Evolutionary conservation across 2,888 invertebrate species (phyloP).

Genomic region (Hecatera dysodea): DNA sequence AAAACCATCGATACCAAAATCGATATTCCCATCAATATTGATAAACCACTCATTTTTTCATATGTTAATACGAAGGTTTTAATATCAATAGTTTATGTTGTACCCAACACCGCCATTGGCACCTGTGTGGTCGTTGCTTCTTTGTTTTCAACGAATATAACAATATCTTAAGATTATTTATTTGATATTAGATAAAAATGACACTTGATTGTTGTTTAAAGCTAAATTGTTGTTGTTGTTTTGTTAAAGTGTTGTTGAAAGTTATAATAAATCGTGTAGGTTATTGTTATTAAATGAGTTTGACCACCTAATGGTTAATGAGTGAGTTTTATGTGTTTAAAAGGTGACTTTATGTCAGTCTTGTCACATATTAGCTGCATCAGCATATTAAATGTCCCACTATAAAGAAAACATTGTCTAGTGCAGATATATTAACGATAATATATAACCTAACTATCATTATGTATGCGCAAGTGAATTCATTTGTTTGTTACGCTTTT

Average conservation of each 20-base stretch:
- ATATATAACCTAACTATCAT: too few relatives aligned
- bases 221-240: conserved; percentile 34
- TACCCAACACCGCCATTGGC: conserved; percentile 44
- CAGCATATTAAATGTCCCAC: background rate
- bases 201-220: conserved; percentile 54
- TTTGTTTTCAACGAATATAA: conserved; percentile 66
- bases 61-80: conserved; percentile 77
- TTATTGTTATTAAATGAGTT: conserved; percentile 49
- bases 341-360: background rate
- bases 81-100: conserved; percentile 79
- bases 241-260: conserved; percentile 38
- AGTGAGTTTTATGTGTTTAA: conserved; percentile 9
- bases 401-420: background rate
- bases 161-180: conserved; percentile 53
- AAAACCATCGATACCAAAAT: conserved; percentile 27
- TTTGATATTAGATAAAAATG: conserved; percentile 44
- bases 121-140: conserved; percentile 70
- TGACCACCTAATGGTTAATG: conserved; percentile 37
- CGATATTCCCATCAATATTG: conserved; percentile 37
- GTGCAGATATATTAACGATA: background rate
- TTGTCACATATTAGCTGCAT: background rate
- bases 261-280: conserved; percentile 42
- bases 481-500: too few relatives aligned
- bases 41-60: conserved; percentile 58
- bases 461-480: too few relatives aligned